Evolutionary conservation across 2,888 invertebrate species (phyloP), one percentile per base, ranked within the genome.

Genomic region (Colostygia pectinataria): DNA sequence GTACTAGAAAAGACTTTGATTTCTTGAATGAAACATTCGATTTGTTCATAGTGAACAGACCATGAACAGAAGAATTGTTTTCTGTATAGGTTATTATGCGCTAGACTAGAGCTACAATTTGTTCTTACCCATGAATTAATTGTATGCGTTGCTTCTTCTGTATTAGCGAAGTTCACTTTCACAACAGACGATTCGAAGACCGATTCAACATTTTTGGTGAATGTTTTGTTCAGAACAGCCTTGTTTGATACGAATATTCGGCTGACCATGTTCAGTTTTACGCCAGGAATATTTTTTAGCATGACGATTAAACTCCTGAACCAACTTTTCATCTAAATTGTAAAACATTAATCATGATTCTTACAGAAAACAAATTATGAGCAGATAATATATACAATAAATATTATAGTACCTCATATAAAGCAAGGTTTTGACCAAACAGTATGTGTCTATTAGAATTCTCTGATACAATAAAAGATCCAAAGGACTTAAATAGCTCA

Each of bases 241-340:
- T 66, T 46, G 0, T 50, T n/a, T 0, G 82, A 86, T 0, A 93
- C 68, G 63, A 91, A 96, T 4, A 95, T 66, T 58, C 92, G 93
- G 65, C 94, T 95, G 0, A 94, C 94, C 23, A 95, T 76, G 20
- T 88, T 87, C 7, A 94, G 64, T 0, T 84, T 85, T 1, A 93
- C 92, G 12, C 91, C 85, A 4, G 62, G 60, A 3, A 79, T 29
- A 10, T 63, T 49, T 15, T 59, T 46, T 25, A 82, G 44, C 0
- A 57, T 42, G 0, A 20, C 15, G 0, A 77, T 53, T 0, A 72
- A 32, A 0, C 51, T 28, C 15, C 29, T 47, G 9, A 72, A 67
- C 2, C 4, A 18, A 2, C 12, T n/a, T 12, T 31, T 25, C 18
- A 47, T 28, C 47, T 47, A 10, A 31, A 43, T 7, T n/a, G 5